Evolutionary conservation across 1,140 invertebrate species (phyloP), one percentile per base, ranked within the genome.

Genomic region (Hermetia illucens): DNA sequence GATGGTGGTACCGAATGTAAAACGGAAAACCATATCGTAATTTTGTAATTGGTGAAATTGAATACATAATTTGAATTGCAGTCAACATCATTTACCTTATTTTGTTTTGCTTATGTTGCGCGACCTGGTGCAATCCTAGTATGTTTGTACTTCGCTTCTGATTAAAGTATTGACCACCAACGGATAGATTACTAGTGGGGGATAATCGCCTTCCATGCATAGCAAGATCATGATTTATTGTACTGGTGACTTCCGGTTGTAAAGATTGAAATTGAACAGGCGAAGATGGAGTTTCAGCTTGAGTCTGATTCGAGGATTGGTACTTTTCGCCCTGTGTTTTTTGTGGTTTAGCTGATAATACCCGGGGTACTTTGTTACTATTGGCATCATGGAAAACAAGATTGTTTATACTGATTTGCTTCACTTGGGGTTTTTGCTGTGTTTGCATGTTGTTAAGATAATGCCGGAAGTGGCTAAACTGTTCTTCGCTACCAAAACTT

Each of bases 261-360:
- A 53, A 43, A 4, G 50, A 47, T 34, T 56, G 49, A 34, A 49
- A 54, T 21, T 38, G 41, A 2, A 49, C 49, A 3, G 49, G 45
- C 12, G 50, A 45, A 10, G 44, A 42, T 13, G 45, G 43, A 27
- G 41, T 27, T 22, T 39, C 21, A 39, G 21, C 3, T 39, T 36
- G 35, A 13, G 20, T 6, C 9, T 39, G 12, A 16, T 16, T 12
- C 4, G 30, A 21, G 4, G 25, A 21, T 22, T 17, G 4, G 9
- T 21, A 5, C 27, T 31, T 31, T 3, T 39, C 29, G 5, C 18
- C 4, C 10, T 6, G 8, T 13, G 18, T 9, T 32, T 39, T 39
- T 12, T 20, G 12, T n/a, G 19, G 19, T 32, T 39, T 39, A 5
- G 37, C 37, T 20, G 37, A 39, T 16, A 31, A 16, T 15, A 39